Conservation (phyloP, 2,888 invertebrate species). For the Agrochola lychnidis region DNA sequence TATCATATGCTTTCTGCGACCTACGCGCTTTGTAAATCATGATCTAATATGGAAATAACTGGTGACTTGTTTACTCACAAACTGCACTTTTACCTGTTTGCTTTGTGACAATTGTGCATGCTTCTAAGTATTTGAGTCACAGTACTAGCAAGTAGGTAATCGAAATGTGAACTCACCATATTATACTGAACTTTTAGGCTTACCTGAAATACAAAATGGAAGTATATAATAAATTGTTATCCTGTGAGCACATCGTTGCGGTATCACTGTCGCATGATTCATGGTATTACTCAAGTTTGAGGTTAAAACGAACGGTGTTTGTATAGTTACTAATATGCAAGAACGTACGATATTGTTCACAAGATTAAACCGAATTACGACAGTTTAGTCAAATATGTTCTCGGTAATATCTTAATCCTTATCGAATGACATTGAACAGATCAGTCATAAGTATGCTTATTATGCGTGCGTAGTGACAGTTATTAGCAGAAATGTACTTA, state of each 20-base stretch:
- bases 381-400: slow-evolving; percentile 46
- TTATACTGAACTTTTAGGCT: slow-evolving; percentile 65
- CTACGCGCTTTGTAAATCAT: slow-evolving; percentile 48
- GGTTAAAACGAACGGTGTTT: slow-evolving; percentile 63
- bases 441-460: slow-evolving; percentile 33
- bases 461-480: not conserved
- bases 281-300: slow-evolving; percentile 75
- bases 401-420: slow-evolving; percentile 44
- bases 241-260: slow-evolving; percentile 38
- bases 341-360: slow-evolving; percentile 47
- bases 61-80: slow-evolving; percentile 53
- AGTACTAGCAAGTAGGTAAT: slow-evolving; percentile 50
- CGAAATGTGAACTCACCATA: slow-evolving; percentile 70
- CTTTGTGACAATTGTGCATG: slow-evolving; percentile 54
- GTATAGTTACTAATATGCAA: slow-evolving; percentile 68
- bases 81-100: slow-evolving; percentile 71
- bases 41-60: slow-evolving; percentile 68
- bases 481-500: not conserved
- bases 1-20: slow-evolving; percentile 22
- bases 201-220: slow-evolving; percentile 72
- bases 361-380: slow-evolving; percentile 47
- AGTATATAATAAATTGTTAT: slow-evolving; percentile 65
- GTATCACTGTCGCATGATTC: slow-evolving; percentile 72
- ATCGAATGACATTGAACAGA: slow-evolving; percentile 37
- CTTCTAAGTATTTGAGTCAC: slow-evolving; percentile 73